A percentile compares a stretch with the other conserved stretches of the same genome.
Evolutionary conservation across 2,888 invertebrate genomes (phyloP).

Genomic region (Mimumesa dahlbomi): DNA sequence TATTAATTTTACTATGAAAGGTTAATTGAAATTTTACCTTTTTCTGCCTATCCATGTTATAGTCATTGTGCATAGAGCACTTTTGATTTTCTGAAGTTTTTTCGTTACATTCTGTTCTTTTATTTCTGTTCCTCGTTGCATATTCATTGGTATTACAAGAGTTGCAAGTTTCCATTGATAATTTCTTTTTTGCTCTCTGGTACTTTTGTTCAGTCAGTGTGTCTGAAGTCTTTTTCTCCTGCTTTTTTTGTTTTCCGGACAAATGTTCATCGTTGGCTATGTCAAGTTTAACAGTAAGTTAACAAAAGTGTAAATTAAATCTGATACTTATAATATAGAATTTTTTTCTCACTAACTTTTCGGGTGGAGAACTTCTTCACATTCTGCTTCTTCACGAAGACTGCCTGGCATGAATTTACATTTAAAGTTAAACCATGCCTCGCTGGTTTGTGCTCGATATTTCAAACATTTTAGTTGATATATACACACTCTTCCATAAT

Average conservation of each 20-base stretch:
- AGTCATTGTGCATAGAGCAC: conserved; percentile 9
- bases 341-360: conserved; percentile 16
- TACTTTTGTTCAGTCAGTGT: background rate
- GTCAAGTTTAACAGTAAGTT: background rate
- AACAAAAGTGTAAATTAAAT: too few species aligned
- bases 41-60: conserved; percentile 15
- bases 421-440: conserved; percentile 67
- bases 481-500: conserved; percentile 67
- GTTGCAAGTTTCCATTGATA: background rate
- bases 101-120: background rate
- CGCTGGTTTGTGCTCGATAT: conserved; percentile 67
- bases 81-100: conserved; percentile 1
- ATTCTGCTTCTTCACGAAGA: conserved; percentile 55
- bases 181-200: too few species aligned
- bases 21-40: too few species aligned
- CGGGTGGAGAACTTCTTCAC: conserved; percentile 38
- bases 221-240: background rate
- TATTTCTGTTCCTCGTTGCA: background rate
- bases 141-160: background rate
- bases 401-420: conserved; percentile 66
- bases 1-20: too few species aligned
- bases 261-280: conserved; percentile 6
- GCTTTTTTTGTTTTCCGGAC: conserved; percentile 1
- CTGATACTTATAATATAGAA: too few species aligned
- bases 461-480: conserved; percentile 68